These are phyloP conservation scores for Pseudopleuronectes americanus DNA, from an alignment of 2,797 vertebrate genomes.

Conservation along the genomic window DNA sequence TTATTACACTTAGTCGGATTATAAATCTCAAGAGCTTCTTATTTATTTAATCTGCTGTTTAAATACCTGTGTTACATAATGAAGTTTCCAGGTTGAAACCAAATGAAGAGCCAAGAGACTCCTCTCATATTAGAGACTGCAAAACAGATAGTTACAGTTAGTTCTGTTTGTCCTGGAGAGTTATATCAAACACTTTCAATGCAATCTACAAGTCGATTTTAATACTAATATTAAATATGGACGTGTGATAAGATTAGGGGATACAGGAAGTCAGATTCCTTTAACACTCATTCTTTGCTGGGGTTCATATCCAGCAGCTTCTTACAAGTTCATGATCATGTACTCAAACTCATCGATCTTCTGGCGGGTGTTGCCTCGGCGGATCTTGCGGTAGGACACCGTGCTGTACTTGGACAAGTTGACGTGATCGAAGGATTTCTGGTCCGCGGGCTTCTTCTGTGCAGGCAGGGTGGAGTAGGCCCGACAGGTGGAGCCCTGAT, in stretches of 20 bases:
- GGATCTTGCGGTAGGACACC: conserved; percentile 94
- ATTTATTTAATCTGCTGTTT: conserved; percentile 32
- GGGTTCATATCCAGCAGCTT: background rate
- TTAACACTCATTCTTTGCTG: background rate
- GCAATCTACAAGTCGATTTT: conserved; percentile 3
- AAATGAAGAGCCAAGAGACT: conserved; percentile 1
- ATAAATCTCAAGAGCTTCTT: conserved; percentile 38
- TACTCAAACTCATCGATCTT: conserved; percentile 93
- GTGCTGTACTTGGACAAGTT: conserved; percentile 90
- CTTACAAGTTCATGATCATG: conserved; percentile 83
- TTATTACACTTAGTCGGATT: conserved; percentile 42
- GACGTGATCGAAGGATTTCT: conserved; percentile 86
- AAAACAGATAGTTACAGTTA: background rate
- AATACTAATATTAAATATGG: background rate
- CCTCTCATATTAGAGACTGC: background rate
- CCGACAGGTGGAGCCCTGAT: conserved; percentile 48
- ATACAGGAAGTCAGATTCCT: no score
- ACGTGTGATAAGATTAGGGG: no score
- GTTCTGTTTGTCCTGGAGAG: background rate
- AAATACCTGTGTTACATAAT: conserved; percentile 41
- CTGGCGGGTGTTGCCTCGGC: conserved; percentile 93
- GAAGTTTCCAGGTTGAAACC: conserved; percentile 13
- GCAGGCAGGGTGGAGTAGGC: conserved; percentile 64
- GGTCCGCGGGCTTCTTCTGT: conserved; percentile 68
- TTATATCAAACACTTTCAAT: background rate